Percentiles rank a stretch among this genome's conserved stretches.
Evolutionary conservation across 2,113 vertebrate species (phyloP).

Genomic region (Guaruba guarouba): DNA sequence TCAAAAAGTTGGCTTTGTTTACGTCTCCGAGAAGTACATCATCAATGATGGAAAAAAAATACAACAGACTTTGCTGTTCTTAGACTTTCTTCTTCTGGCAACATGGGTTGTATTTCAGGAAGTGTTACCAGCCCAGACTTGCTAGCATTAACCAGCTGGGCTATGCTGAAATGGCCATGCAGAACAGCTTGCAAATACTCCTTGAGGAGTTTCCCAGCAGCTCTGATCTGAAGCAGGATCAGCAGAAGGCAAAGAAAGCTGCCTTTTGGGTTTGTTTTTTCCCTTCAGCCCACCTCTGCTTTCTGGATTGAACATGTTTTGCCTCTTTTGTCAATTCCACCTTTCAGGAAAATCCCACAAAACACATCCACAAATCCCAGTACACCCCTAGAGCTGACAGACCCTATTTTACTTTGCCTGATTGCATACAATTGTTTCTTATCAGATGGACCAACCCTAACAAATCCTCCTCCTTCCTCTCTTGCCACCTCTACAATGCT

Average conservation of each 20-base stretch:
- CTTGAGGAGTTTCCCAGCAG: not conserved
- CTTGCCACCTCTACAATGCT: not conserved
- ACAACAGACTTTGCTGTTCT: slow-evolving; percentile 35
- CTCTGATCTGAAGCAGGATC: not conserved
- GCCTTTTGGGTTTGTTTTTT: not conserved
- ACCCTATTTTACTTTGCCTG: not conserved
- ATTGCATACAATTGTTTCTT: not conserved
- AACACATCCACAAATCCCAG: not conserved
- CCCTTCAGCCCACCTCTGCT: not conserved
- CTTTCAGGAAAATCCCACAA: not conserved
- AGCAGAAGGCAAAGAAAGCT: not conserved
- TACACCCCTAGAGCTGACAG: not conserved
- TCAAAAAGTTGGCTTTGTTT: slow-evolving; percentile 64
- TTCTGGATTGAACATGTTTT: not conserved
- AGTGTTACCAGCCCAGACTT: slow-evolving; percentile 1
- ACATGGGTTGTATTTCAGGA: slow-evolving; percentile 6
- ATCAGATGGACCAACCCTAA: not conserved
- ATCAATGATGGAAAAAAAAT: slow-evolving; percentile 20
- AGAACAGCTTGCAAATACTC: slow-evolving; percentile 9
- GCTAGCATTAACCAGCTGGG: slow-evolving; percentile 28
- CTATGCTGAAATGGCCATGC: not conserved
- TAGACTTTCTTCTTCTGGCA: slow-evolving; percentile 41
- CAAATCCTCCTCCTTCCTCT: not conserved
- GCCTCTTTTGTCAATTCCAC: not conserved
- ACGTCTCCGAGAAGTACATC: slow-evolving; percentile 1